phyloP scores from a whole-genome alignment of 2,888 invertebrate genomes.

The Drosophila mimetica region DNA sequence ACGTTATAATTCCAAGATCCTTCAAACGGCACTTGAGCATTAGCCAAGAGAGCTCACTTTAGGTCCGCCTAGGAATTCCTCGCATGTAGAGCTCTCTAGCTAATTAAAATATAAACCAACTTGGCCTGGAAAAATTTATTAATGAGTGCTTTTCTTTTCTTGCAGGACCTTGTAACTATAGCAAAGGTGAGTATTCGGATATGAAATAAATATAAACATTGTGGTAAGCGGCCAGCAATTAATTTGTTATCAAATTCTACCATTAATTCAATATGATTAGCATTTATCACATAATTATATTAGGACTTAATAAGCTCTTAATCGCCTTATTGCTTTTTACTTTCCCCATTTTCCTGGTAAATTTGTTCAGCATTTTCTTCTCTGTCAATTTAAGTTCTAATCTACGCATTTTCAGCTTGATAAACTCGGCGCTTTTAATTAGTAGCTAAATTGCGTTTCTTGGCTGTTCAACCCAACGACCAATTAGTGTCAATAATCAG shows the following conservation, averaged over 20 bases:
- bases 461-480: constrained; percentile 29
- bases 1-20: constrained; percentile 1
- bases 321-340: not conserved
- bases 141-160: constrained; percentile 14
- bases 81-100: not conserved
- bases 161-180: constrained; percentile 30
- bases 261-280: not conserved
- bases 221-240: not conserved
- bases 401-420: constrained; percentile 21
- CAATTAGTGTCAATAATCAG: constrained; percentile 42
- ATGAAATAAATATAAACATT: not conserved
- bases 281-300: not conserved
- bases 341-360: not conserved
- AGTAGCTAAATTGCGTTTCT: constrained; percentile 33
- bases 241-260: not conserved
- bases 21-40: constrained; percentile 2
- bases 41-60: constrained; percentile 1
- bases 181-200: constrained; percentile 35
- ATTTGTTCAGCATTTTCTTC: not conserved
- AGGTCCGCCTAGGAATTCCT: not conserved
- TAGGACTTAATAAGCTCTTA: not conserved
- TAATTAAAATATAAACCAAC: constrained; percentile 25
- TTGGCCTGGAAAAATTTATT: constrained; percentile 18
- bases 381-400: constrained; percentile 6
- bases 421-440: constrained; percentile 27